phyloP scores from a whole-genome alignment of 2,797 vertebrate genomes.

The Todus mexicanus region DNA sequence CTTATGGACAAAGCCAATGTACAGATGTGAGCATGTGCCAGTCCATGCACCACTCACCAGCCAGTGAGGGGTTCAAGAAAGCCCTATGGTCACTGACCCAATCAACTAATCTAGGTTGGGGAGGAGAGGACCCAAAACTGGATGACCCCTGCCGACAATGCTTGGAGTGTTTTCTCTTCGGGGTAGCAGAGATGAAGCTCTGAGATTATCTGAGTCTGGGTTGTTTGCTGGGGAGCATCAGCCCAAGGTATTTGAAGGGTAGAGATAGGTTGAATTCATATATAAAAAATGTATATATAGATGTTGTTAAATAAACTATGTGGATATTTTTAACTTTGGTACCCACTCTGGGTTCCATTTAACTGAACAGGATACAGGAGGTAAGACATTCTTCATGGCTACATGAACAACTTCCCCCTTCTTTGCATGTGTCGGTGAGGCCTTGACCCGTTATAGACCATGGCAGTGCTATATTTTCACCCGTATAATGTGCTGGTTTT shows the following conservation, averaged over 20 bases:
- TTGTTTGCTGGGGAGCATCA: neutral
- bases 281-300: neutral
- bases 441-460: neutral
- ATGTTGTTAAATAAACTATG: neutral
- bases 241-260: neutral
- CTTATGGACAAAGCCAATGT: neutral
- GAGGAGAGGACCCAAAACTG: neutral
- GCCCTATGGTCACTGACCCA: neutral
- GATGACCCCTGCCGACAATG: neutral
- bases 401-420: conserved; percentile 46
- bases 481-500: neutral
- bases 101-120: neutral
- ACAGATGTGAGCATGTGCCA: neutral
- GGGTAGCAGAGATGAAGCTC: neutral
- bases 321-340: conserved; percentile 3
- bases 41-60: neutral
- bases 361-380: conserved; percentile 36
- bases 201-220: neutral
- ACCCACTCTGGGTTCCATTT: conserved; percentile 9
- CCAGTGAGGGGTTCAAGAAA: neutral
- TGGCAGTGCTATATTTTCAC: conserved; percentile 28
- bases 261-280: neutral
- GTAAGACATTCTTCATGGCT: conserved; percentile 26
- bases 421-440: conserved; percentile 48
- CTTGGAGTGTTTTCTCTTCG: neutral